phyloP scores from a whole-genome alignment of 2,888 invertebrate species.

The Papilio protenor region DNA sequence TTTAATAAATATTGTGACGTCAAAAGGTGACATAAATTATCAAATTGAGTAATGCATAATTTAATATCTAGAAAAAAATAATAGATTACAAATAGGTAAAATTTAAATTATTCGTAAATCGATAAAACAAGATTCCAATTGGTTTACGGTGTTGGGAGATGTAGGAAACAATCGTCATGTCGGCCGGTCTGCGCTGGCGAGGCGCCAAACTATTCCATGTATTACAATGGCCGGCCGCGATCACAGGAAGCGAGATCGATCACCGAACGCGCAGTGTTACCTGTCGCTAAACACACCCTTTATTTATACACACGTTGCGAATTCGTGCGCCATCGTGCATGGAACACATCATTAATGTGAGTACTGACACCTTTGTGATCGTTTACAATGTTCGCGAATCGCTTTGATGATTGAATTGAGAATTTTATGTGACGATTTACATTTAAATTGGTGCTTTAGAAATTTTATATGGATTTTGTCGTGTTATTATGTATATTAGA shows the following conservation, averaged over 20 bases:
- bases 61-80: not conserved
- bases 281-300: conserved; percentile 46
- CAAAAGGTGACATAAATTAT: not conserved
- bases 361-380: conserved; percentile 33
- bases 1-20: not conserved
- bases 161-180: conserved; percentile 52
- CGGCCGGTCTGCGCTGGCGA: conserved; percentile 66
- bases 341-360: conserved; percentile 34
- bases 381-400: not conserved
- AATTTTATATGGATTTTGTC: not conserved
- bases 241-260: conserved; percentile 74
- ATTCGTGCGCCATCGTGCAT: not conserved
- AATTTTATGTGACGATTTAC: conserved; percentile 4
- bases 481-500: not conserved
- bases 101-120: not conserved
- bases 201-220: conserved; percentile 72
- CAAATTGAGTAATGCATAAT: not conserved
- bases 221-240: conserved; percentile 63
- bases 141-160: conserved; percentile 27
- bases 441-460: not conserved
- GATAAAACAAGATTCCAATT: conserved; percentile 20
- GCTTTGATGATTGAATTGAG: conserved; percentile 25
- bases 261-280: conserved; percentile 52
- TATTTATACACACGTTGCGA: conserved; percentile 37
- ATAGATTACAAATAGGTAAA: not conserved